Percentiles rank a stretch among this genome's conserved stretches.
phyloP scores from a whole-genome alignment of 2,113 vertebrate genomes.

The Boulengeromyrus knoepffleri region DNA sequence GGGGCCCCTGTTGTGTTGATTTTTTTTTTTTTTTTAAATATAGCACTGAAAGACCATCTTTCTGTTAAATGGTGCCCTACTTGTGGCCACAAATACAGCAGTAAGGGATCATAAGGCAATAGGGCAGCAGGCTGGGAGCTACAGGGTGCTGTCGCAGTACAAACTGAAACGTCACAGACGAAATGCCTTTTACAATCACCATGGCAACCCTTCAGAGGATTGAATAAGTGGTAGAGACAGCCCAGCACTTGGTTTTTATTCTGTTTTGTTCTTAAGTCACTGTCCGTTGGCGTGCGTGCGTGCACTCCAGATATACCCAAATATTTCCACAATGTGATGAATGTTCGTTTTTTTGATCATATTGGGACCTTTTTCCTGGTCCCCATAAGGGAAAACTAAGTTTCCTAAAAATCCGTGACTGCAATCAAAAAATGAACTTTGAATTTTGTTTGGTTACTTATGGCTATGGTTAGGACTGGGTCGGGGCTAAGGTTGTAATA shows the following conservation, averaged over 20 bases:
- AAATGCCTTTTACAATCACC: constrained; percentile 39
- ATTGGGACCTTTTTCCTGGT: too few species aligned
- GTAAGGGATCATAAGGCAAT: neutral
- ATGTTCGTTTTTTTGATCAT: too few species aligned
- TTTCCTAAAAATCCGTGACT: too few species aligned
- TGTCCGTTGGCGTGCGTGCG: neutral
- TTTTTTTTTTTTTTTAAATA: neutral
- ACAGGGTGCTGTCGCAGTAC: constrained; percentile 16
- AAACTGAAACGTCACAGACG: constrained; percentile 33
- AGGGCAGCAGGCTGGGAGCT: neutral
- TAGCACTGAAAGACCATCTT: neutral
- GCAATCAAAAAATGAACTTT: too few species aligned
- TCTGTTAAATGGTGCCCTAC: neutral
- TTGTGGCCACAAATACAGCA: neutral
- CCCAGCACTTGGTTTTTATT: neutral
- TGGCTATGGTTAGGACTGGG: neutral
- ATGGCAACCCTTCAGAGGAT: constrained; percentile 37
- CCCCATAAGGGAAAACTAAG: too few species aligned
- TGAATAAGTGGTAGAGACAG: neutral
- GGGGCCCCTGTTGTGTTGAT: neutral
- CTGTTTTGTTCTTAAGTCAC: neutral
- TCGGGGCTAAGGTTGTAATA: neutral
- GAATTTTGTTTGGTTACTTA: neutral
- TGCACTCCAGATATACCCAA: neutral
- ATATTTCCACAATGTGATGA: too few species aligned